Conservation (phyloP, 2,888 invertebrate species). For the Troglohyphantes excavatus region DNA sequence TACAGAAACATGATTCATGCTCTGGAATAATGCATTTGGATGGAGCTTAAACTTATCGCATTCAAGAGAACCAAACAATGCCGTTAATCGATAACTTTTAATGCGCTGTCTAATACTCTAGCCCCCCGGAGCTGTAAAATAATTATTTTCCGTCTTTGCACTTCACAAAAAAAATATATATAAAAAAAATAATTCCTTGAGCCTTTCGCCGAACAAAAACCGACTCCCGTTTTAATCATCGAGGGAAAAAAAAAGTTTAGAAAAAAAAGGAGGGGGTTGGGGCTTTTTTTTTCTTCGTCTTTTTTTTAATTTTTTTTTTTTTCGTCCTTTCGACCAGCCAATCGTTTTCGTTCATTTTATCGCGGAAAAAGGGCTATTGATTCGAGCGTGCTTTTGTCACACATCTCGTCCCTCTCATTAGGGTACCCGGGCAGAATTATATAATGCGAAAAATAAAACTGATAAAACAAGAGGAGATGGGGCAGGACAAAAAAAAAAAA, state of each 20-base stretch:
- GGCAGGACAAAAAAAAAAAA: neutral
- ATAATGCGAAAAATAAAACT: slow-evolving; percentile 64
- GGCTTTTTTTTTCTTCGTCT: slow-evolving; percentile 43
- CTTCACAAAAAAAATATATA: slow-evolving; percentile 2
- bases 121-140: slow-evolving; percentile 26
- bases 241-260: slow-evolving; percentile 2
- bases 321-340: slow-evolving; percentile 46
- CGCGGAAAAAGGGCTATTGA: slow-evolving; percentile 74
- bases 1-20: slow-evolving; percentile 34
- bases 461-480: slow-evolving; percentile 63
- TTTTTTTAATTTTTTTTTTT: slow-evolving; percentile 49
- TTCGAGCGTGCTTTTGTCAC: slow-evolving; percentile 75
- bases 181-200: slow-evolving; percentile 49
- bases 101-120: slow-evolving; percentile 47
- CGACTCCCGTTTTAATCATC: slow-evolving; percentile 69
- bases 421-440: slow-evolving; percentile 60
- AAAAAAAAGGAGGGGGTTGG: slow-evolving; percentile 55
- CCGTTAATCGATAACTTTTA: slow-evolving; percentile 63
- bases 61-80: slow-evolving; percentile 39
- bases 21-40: neutral
- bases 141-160: slow-evolving; percentile 60
- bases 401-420: slow-evolving; percentile 72
- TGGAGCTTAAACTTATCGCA: slow-evolving; percentile 36
- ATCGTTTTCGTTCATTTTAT: slow-evolving; percentile 76
- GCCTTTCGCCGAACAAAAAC: slow-evolving; percentile 64